Percentiles rank a stretch among this genome's conserved stretches.
Conservation (phyloP, 2,113 vertebrate species). For the Vireo altiloquus region DNA sequence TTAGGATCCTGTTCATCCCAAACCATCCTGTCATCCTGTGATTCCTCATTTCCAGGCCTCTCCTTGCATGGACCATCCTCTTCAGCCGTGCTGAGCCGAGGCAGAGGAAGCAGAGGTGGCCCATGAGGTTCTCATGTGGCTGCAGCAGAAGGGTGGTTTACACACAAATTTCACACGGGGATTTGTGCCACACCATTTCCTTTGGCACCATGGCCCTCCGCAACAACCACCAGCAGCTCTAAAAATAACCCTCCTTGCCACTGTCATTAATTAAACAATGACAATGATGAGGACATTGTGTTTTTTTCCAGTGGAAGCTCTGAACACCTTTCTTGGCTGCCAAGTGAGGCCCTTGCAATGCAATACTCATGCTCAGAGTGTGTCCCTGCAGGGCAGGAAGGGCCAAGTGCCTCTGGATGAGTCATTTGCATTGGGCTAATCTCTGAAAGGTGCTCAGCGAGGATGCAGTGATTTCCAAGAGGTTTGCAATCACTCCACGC, state of each 20-base stretch:
- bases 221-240: not conserved
- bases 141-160: not conserved
- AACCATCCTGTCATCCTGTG: not conserved
- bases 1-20: not conserved
- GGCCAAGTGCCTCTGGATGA: constrained; percentile 2
- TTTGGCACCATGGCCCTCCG: not conserved
- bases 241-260: not conserved
- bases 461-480: not conserved
- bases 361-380: not conserved
- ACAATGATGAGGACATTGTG: not conserved
- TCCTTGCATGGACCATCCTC: not conserved
- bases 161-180: fast-evolving
- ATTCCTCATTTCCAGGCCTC: not conserved
- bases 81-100: fast-evolving
- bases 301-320: not conserved
- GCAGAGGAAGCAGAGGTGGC: not conserved
- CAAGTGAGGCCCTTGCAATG: not conserved
- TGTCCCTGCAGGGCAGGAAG: not conserved
- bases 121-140: not conserved
- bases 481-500: not conserved
- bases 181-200: not conserved
- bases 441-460: not conserved
- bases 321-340: not conserved
- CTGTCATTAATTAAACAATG: not conserved
- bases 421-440: not conserved